A percentile compares a stretch with the other conserved stretches of the same genome.
Evolutionary conservation across 2,888 invertebrate species (phyloP).

Genomic region (Cephus nigrinus): DNA sequence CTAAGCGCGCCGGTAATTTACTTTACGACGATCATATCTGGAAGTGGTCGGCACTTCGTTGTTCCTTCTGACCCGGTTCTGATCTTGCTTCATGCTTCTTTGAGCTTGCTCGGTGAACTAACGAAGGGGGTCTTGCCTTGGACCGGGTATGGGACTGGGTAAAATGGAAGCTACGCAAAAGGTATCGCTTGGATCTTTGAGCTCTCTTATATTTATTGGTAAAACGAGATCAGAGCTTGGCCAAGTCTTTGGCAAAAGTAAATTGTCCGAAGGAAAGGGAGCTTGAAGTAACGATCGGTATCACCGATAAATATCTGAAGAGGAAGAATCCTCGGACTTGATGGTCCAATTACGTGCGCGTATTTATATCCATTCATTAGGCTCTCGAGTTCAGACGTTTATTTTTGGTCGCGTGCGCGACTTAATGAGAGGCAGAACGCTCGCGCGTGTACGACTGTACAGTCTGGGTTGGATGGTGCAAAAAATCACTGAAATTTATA

Average conservation of each 20-base stretch:
- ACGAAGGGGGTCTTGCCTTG: too few species aligned
- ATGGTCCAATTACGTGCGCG: constrained; percentile 21
- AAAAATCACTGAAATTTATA: constrained; percentile 27
- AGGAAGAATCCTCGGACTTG: constrained; percentile 6
- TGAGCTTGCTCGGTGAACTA: too few species aligned
- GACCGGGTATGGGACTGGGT: too few species aligned
- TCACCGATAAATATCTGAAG: constrained; percentile 33
- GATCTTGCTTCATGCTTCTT: too few species aligned
- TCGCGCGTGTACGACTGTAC: constrained; percentile 1
- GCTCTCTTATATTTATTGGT: too few species aligned
- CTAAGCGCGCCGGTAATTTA: constrained; percentile 47
- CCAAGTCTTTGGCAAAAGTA: too few species aligned
- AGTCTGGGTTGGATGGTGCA: constrained; percentile 2
- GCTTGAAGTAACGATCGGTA: constrained; percentile 27
- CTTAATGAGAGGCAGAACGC: constrained; percentile 19
- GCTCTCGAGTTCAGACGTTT: constrained; percentile 13
- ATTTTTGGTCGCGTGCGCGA: constrained; percentile 26
- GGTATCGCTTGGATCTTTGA: too few species aligned
- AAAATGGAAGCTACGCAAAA: too few species aligned
- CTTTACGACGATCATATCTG: constrained; percentile 57
- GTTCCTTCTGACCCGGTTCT: too few species aligned
- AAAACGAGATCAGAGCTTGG: too few species aligned
- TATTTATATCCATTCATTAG: constrained; percentile 26
- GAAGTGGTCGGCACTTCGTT: constrained; percentile 32
- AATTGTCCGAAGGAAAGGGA: not conserved